Percentiles rank a stretch among this genome's conserved stretches.
Conservation (phyloP, 2,113 vertebrate genomes). For the Panthera leo region DNA sequence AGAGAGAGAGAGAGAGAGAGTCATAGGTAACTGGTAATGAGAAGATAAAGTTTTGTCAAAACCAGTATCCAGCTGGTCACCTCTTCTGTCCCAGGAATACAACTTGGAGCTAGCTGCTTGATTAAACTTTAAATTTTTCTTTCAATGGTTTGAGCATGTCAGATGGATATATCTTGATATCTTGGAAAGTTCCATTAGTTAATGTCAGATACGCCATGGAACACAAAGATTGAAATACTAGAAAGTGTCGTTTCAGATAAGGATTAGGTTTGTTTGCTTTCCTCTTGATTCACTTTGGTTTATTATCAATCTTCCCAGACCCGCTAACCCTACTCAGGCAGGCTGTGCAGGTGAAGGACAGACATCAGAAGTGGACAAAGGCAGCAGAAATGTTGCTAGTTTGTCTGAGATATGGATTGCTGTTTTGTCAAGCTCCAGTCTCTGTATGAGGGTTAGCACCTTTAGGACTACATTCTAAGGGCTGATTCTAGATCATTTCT, state of each 20-base stretch:
- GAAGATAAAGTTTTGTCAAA: background rate
- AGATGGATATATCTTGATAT: background rate
- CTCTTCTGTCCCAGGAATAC: background rate
- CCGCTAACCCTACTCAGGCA: background rate
- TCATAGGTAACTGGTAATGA: background rate
- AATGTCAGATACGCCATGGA: background rate
- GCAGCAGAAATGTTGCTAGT: accelerated
- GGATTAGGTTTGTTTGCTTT: background rate
- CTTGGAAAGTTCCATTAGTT: background rate
- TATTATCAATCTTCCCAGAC: background rate
- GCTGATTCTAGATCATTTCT: background rate
- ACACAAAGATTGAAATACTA: background rate
- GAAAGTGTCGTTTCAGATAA: background rate
- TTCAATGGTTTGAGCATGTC: background rate
- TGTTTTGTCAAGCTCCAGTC: background rate
- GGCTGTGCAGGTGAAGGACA: background rate
- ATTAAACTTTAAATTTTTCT: background rate
- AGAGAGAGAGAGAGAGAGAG: background rate
- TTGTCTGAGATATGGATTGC: background rate
- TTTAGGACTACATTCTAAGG: no score
- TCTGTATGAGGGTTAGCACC: background rate
- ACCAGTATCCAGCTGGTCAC: background rate
- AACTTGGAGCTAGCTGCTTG: background rate
- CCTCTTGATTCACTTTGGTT: background rate
- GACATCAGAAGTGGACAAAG: background rate